Base-by-base conservation (phyloP, 1,140 invertebrate genomes). In the Eumeta japonica region DNA sequence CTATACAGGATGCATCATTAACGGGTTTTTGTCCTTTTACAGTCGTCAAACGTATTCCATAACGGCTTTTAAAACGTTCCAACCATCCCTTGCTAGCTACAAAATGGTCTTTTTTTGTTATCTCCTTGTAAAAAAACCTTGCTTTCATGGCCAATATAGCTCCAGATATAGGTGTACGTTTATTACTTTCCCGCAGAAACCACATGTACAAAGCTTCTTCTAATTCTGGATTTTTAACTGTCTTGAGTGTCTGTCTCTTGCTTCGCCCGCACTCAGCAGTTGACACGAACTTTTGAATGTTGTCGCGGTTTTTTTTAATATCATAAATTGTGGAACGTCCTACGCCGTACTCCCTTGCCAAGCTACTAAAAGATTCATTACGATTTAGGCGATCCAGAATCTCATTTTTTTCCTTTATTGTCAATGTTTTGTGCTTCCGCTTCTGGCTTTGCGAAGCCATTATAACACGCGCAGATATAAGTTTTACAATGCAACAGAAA, bases 41-140 rank as follows among this genome's bases (percentile, higher is more conserved):
- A 36, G 45, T 52, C 32, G 60, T 38, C 19, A 51, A 48, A 46
- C 57, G 50, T 48, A 65, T 59, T 10, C 55, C 56, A 52, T 57
- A 52, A 41, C 60, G 46, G 36, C 39, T 49, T 56, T 66, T 62
- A 35, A 63, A 62, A 32, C 48, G 28, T 40, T 61, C 42, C 39
- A 63, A 28, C 59, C 55, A 64, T 39, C 58, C 48, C 31, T 50
- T 46, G 50, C 58, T 62, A 10, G 62, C 61, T 27, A 50, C 37
- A 47, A 64, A 66, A 43, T 66, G 46, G 36, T 54, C 52, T 53
- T 57, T 61, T 40, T 54, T 49, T 47, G 29, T 52, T 52, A 62
- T 60, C 46, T 57, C 39, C 37, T 54, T 50, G 40, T 58, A 54
- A 54, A 60, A 57, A 50, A 39, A 49, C 27, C 48, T 52, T 43